Evolutionary conservation across 2,888 invertebrate species (phyloP), one percentile per base, ranked within the genome.

Genomic region (Meta bourneti): DNA sequence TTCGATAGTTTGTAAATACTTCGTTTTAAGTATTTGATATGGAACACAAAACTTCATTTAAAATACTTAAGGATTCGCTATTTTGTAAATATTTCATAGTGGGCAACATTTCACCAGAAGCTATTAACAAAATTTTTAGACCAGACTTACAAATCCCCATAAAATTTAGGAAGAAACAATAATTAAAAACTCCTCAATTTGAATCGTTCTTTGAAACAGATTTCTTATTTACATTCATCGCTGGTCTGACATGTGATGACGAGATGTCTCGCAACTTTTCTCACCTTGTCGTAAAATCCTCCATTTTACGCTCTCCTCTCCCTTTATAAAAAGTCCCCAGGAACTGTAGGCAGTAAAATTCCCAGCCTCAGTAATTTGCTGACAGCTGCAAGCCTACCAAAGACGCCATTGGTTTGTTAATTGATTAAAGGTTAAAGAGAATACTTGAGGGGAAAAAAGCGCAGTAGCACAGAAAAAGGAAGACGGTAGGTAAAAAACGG

Each of bases 391-490:
- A 74, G 51, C 75, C 74, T 84, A 72, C 80, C 61, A 80, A 79
- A 51, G 85, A 79, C 72, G 80, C 90, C 85, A 84, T 81, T 81
- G 78, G 83, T 74, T 81, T 74, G 75, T 52, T 90, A 90, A 90
- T 90, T 90, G 90, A 90, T 90, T 90, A 85, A 80, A 90, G 90
- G 90, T 85, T 84, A 90, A 89, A 83, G 82, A 78, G 89, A 52
- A 51, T 74, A 34, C 61, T n/a, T 77, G 20, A 52, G 72, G 19
- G 48, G 61, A 72, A 52, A 75, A 71, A 72, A 20, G 48, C 74
- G 72, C 54, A 80, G 70, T 49, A 80, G 61, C 16, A 16, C 8
- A 51, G 52, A 74, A 80, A 83, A 75, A 81, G 49, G 70, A 69
- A 52, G 8, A 19, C n/a, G 19, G 51, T 69, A 69, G 19, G 48